These are phyloP conservation scores for Triplophysa tibetana DNA, from an alignment of 2,113 vertebrate species.

Conservation along the genomic window DNA sequence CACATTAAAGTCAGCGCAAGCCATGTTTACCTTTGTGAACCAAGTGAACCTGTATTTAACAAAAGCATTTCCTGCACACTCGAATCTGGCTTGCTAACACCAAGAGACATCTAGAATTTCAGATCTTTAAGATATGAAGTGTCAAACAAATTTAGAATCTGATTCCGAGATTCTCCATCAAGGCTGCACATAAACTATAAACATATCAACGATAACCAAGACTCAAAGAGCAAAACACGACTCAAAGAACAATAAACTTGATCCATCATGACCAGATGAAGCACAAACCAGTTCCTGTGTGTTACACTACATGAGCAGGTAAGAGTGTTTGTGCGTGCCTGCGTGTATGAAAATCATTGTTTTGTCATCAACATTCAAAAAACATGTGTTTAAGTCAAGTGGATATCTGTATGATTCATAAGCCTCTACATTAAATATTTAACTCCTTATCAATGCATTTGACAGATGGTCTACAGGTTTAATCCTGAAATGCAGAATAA, in stretches of 20 bases:
- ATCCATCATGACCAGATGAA: neutral
- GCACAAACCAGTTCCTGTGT: neutral
- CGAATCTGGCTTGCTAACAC: too few relatives aligned
- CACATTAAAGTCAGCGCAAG: too few relatives aligned
- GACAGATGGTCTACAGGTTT: too few relatives aligned
- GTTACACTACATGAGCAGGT: neutral
- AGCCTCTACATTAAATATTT: neutral
- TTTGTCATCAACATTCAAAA: neutral
- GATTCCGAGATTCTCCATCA: neutral
- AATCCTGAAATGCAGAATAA: too few relatives aligned
- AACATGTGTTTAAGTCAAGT: neutral
- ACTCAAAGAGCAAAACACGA: slow-evolving; percentile 17
- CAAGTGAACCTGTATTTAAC: too few relatives aligned
- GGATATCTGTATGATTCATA: neutral
- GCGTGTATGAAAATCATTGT: slow-evolving; percentile 1
- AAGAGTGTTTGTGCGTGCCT: neutral
- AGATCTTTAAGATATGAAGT: too few relatives aligned
- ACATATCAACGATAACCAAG: neutral
- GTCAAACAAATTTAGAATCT: too few relatives aligned
- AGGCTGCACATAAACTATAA: neutral
- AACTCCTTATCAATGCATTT: too few relatives aligned
- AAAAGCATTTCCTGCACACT: too few relatives aligned
- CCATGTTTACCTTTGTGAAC: too few relatives aligned
- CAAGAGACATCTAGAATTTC: too few relatives aligned
- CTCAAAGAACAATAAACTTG: neutral